phyloP scores from a whole-genome alignment of 2,888 invertebrate species.

The Coenonympha arcania region DNA sequence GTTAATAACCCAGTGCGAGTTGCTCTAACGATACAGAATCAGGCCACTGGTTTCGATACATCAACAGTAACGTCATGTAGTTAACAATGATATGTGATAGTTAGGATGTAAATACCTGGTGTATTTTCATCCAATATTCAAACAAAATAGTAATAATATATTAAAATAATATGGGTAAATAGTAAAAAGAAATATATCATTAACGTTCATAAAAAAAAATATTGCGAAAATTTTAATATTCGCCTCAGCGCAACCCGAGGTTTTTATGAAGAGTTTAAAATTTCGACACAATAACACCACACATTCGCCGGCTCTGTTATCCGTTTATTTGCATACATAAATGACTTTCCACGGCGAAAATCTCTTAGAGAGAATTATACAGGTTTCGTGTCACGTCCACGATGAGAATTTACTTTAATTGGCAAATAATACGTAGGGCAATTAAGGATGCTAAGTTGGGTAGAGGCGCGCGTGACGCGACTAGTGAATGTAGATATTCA shows the following conservation, averaged over 20 bases:
- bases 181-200: neutral
- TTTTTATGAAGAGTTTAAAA: conserved; percentile 21
- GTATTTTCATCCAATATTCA: too few species aligned
- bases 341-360: conserved; percentile 41
- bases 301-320: conserved; percentile 30
- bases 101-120: too few species aligned
- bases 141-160: neutral
- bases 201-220: conserved; percentile 1
- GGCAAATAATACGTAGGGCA: conserved; percentile 75
- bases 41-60: too few species aligned
- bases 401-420: conserved; percentile 75
- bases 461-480: conserved; percentile 69
- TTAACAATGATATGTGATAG: too few species aligned
- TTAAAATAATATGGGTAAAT: neutral
- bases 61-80: too few species aligned
- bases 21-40: too few species aligned
- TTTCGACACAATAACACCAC: conserved; percentile 18
- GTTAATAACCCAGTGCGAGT: too few species aligned
- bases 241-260: neutral
- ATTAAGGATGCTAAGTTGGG: conserved; percentile 74
- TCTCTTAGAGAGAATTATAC: conserved; percentile 54
- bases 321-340: conserved; percentile 49
- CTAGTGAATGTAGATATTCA: conserved; percentile 63
- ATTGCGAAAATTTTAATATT: conserved; percentile 10
- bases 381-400: conserved; percentile 69